Evolutionary conservation across 2,888 invertebrate species (phyloP), one percentile per base, ranked within the genome.

Genomic region (Tachina lurida): DNA sequence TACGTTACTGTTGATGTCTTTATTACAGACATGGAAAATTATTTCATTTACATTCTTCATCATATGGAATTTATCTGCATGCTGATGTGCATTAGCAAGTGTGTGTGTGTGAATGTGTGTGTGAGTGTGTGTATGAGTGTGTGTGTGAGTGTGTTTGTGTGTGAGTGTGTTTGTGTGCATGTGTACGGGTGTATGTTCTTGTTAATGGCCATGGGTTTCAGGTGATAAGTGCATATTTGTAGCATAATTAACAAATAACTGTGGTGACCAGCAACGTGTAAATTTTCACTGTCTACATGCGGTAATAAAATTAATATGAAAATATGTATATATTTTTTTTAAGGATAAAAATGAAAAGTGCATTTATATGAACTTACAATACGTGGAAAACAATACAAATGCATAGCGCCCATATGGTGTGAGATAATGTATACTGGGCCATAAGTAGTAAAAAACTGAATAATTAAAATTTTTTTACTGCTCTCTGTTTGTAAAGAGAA

Each of bases 171-270:
- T 10, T 7, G n/a, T 49, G 15, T 49, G 43, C 8, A 1, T 19
- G 49, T 19, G 41, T n/a, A 15, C 41, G 49, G 9, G n/a, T 1
- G 22, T 22, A 9, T 22, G 15, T 5, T 10, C 0, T 58, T 39
- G 39, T 58, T 58, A 58, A 52, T 76, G 45, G 68, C 68, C 74
- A 70, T n/a, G 60, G 58, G 65, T 52, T 84, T 80, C 65, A 84
- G 73, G 73, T 84, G 80, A 80, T 80, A 80, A 85, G 63, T 77
- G 43, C 63, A 78, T 70, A 68, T 68, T 73, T 77, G 79, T 67
- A 74, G 67, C 63, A 63, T 81, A 81, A 81, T 85, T 81, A 85
- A 77, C 67, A 81, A 85, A 81, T 78, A 80, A 54, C 84, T 84
- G 76, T 80, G 79, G 73, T 12, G 56, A 17, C 54, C 12, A 65